phyloP scores from a whole-genome alignment of 2,888 invertebrate species.

The Smittia aterrima region DNA sequence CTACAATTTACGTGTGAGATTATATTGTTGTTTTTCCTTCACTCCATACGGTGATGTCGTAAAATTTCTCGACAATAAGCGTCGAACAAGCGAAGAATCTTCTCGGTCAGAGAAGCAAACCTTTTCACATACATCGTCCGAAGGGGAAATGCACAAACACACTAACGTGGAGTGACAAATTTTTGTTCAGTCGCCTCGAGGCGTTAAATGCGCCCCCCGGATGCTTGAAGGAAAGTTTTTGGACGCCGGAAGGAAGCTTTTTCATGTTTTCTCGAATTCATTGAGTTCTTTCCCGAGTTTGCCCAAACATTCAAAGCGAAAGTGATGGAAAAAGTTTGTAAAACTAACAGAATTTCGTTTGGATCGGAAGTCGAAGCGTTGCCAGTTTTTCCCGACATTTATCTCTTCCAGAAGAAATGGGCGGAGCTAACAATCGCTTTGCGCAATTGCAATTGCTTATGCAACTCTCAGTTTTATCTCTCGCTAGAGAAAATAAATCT shows the following conservation, averaged over 20 bases:
- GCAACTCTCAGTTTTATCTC: neutral
- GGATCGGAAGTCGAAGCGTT: neutral
- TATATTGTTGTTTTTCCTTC: constrained; percentile 10
- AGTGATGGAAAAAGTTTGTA: no score
- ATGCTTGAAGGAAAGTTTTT: no score
- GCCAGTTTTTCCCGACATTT: no score
- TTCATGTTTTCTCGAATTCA: no score
- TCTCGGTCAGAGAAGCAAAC: neutral
- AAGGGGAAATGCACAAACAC: constrained; percentile 31
- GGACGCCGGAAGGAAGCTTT: no score
- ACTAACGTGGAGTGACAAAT: neutral
- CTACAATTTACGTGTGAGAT: constrained; percentile 38
- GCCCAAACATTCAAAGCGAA: no score
- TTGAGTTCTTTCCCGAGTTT: no score
- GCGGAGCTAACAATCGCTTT: neutral
- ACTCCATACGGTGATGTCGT: constrained; percentile 21
- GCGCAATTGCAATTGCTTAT: constrained; percentile 6
- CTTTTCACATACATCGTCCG: neutral
- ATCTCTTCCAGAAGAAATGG: neutral
- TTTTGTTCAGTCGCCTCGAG: neutral
- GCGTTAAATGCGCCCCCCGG: neutral
- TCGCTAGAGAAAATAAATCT: neutral
- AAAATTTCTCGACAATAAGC: constrained; percentile 5
- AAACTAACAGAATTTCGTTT: no score
- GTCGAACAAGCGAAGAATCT: neutral